Evolutionary conservation across 2,888 invertebrate species (phyloP).

Genomic region (Macropis europaea): DNA sequence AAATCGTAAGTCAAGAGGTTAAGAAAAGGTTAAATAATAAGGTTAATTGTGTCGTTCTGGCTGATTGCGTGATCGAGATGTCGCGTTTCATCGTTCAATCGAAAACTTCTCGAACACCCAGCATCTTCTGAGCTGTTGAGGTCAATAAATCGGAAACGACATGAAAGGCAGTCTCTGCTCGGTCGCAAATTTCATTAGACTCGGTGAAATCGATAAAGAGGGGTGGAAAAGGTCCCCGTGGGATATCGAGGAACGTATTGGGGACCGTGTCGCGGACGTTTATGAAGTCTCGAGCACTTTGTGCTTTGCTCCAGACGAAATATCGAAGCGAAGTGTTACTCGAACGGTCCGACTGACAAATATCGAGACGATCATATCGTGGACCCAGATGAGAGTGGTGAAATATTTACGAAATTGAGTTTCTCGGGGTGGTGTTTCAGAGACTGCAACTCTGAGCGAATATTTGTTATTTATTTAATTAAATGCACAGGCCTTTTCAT

Average conservation of each 20-base stretch:
- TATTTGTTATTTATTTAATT: no score
- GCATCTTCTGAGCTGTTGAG: neutral
- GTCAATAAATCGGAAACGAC: neutral
- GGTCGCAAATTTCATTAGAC: conserved; percentile 39
- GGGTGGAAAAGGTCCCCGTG: no score
- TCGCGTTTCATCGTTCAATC: no score
- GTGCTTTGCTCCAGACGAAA: conserved; percentile 25
- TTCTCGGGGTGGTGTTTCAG: neutral
- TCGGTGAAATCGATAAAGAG: conserved; percentile 42
- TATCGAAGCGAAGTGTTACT: conserved; percentile 33
- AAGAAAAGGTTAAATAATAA: no score
- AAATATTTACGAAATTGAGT: neutral
- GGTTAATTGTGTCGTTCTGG: no score
- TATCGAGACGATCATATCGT: no score
- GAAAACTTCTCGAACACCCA: no score
- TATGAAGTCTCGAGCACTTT: conserved; percentile 45
- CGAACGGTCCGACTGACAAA: neutral
- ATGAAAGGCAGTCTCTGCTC: conserved; percentile 21
- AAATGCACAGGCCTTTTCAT: no score
- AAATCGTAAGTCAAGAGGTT: no score
- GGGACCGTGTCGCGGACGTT: conserved; percentile 36
- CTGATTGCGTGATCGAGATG: no score
- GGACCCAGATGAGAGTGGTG: no score
- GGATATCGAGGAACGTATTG: conserved; percentile 37
- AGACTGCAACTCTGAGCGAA: no score